Conservation (phyloP, 1,140 invertebrate species). For the Himalopsyche phryganea region DNA sequence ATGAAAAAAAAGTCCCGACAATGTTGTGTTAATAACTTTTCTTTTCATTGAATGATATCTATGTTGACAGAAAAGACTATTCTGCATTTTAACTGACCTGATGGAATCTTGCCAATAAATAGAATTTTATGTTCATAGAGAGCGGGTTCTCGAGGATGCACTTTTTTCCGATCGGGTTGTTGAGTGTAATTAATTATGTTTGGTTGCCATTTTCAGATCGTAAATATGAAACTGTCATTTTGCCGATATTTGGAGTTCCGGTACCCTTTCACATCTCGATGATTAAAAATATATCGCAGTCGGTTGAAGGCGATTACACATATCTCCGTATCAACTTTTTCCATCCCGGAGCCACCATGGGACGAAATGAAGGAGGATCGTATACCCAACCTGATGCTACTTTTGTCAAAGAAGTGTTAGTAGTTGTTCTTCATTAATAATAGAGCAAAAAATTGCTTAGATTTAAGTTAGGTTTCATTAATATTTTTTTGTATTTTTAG, state of each 20-base stretch:
- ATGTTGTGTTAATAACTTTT: too few relatives aligned
- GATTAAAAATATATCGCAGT: conserved; percentile 98
- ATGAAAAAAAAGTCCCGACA: too few relatives aligned
- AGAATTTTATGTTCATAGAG: too few relatives aligned
- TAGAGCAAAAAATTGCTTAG: too few relatives aligned
- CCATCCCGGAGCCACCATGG: conserved; percentile 94
- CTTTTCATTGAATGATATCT: too few relatives aligned
- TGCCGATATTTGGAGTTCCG: conserved; percentile 93
- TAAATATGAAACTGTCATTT: conserved; percentile 95
- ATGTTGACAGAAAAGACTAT: too few relatives aligned
- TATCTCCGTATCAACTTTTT: conserved; percentile 99
- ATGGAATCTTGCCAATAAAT: too few relatives aligned
- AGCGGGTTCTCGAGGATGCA: too few relatives aligned
- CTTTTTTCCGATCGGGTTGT: too few relatives aligned
- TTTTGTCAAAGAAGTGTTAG: conserved; percentile 97
- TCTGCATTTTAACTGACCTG: too few relatives aligned
- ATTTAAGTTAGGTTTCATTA: too few relatives aligned
- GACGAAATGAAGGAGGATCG: conserved; percentile 81
- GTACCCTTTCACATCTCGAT: conserved; percentile 99
- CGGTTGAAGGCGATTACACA: conserved; percentile 98
- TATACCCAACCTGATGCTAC: conserved; percentile 94
- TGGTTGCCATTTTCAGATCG: conserved; percentile 81
- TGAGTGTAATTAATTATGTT: background rate
- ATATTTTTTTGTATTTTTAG: conserved; percentile 59
- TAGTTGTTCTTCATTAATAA: too few relatives aligned